Conservation (phyloP, 2,113 vertebrate species). For the Brachionichthys hirsutus region DNA sequence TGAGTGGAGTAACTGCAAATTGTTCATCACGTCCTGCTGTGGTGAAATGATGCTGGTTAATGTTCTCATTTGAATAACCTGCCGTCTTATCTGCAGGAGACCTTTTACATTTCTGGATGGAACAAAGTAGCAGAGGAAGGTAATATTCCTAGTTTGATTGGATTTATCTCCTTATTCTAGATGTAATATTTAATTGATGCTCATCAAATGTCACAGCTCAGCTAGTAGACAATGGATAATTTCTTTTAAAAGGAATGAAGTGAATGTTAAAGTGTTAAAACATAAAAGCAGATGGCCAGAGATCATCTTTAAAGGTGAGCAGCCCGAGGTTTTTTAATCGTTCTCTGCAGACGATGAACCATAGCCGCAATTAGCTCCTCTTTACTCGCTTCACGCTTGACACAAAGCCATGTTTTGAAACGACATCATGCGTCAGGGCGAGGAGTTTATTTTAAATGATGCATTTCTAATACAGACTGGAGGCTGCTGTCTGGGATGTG, state of each 20-base stretch:
- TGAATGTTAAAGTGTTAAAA: slow-evolving; percentile 9
- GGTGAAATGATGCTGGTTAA: slow-evolving; percentile 14
- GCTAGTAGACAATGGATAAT: background rate
- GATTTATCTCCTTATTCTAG: too few species aligned
- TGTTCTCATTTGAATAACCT: slow-evolving; percentile 49
- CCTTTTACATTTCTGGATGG: background rate
- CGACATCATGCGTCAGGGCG: background rate
- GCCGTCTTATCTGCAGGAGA: slow-evolving; percentile 31
- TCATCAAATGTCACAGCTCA: background rate
- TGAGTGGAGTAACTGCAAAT: too few species aligned
- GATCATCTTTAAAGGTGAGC: slow-evolving; percentile 65
- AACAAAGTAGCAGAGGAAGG: too few species aligned
- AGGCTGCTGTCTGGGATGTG: slow-evolving; percentile 14
- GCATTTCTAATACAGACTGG: background rate
- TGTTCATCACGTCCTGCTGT: background rate
- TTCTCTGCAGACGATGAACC: slow-evolving; percentile 31
- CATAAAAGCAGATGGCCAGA: slow-evolving; percentile 55
- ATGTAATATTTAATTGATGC: slow-evolving; percentile 16
- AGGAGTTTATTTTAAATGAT: background rate
- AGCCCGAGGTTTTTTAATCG: slow-evolving; percentile 54
- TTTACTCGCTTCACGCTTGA: slow-evolving; percentile 3
- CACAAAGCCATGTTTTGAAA: slow-evolving; percentile 1
- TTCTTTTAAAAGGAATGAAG: background rate
- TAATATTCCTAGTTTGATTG: too few species aligned
- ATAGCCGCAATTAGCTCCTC: slow-evolving; percentile 44